A percentile compares a stretch with the other conserved stretches of the same genome.
phyloP scores from a whole-genome alignment of 2,113 vertebrate genomes.

The Reinhardtius hippoglossoides region DNA sequence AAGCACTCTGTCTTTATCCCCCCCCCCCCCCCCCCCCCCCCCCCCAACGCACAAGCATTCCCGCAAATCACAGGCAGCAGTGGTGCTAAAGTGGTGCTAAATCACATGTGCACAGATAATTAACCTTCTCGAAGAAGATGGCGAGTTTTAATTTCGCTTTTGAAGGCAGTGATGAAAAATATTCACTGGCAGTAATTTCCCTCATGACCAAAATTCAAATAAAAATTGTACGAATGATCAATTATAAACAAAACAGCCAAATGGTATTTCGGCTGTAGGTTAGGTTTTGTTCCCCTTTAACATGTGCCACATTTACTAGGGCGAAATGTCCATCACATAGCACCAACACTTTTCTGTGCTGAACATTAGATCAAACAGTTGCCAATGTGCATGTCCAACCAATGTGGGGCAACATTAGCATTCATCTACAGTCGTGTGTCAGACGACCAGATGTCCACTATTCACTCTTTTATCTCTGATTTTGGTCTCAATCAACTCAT shows the following conservation, averaged over 20 bases:
- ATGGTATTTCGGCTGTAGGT: background rate
- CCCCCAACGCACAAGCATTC: conserved; percentile 7
- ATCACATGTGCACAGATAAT: conserved; percentile 28
- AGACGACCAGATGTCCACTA: background rate
- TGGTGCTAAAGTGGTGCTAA: conserved; percentile 25
- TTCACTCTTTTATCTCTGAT: background rate
- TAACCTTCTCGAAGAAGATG: background rate
- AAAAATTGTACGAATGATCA: background rate
- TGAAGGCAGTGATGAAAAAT: too few species aligned
- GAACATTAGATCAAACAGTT: background rate
- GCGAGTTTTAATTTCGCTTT: background rate
- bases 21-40: background rate
- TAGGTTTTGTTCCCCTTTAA: too few species aligned
- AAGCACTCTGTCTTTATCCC: background rate
- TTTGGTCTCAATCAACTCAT: background rate
- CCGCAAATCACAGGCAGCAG: background rate
- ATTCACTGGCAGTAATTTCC: background rate
- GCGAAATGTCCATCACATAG: background rate
- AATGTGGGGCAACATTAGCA: background rate
- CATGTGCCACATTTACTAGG: too few species aligned
- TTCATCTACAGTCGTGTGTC: background rate
- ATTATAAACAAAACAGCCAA: background rate
- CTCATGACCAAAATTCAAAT: background rate
- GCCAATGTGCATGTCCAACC: too few species aligned
- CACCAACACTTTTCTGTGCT: background rate